Conservation (phyloP, 2,113 vertebrate species). For the Cottus gobio region DNA sequence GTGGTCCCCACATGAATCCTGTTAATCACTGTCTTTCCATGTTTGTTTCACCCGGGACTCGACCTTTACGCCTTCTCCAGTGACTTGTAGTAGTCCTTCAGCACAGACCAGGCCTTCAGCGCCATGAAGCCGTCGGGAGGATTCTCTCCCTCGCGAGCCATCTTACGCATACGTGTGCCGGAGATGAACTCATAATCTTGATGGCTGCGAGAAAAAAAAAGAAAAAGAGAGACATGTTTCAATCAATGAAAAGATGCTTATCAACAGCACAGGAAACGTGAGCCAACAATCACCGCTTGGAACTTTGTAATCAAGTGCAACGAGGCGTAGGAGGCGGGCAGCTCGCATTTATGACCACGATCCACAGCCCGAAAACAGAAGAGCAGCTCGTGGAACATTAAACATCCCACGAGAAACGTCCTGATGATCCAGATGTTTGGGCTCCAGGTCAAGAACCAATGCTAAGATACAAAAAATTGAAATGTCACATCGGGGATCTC, state of each 20-base stretch:
- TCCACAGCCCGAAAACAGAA: background rate
- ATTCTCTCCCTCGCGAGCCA: conserved; percentile 94
- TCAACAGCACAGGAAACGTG: background rate
- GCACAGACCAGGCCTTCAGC: conserved; percentile 93
- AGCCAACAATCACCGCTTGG: conserved; percentile 31
- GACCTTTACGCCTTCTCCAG: conserved; percentile 90
- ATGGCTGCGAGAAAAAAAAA: conserved; percentile 79
- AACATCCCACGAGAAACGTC: background rate
- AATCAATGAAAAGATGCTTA: conserved; percentile 35
- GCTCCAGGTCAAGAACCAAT: no score
- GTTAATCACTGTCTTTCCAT: conserved; percentile 10
- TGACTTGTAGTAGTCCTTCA: conserved; percentile 94
- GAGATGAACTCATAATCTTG: conserved; percentile 99
- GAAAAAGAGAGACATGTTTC: background rate
- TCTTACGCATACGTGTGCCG: conserved; percentile 96
- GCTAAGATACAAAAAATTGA: no score
- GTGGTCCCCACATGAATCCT: conserved; percentile 69
- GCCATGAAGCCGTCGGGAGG: conserved; percentile 98
- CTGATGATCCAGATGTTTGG: no score
- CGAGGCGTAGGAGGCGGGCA: background rate
- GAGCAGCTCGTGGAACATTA: background rate
- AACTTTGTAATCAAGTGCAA: conserved; percentile 12
- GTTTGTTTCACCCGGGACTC: background rate
- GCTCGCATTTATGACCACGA: conserved; percentile 29
- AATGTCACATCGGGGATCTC: no score